These are phyloP conservation scores for Hystrix brachyura DNA, from an alignment of 2,113 vertebrate species.

Conservation along the genomic window DNA sequence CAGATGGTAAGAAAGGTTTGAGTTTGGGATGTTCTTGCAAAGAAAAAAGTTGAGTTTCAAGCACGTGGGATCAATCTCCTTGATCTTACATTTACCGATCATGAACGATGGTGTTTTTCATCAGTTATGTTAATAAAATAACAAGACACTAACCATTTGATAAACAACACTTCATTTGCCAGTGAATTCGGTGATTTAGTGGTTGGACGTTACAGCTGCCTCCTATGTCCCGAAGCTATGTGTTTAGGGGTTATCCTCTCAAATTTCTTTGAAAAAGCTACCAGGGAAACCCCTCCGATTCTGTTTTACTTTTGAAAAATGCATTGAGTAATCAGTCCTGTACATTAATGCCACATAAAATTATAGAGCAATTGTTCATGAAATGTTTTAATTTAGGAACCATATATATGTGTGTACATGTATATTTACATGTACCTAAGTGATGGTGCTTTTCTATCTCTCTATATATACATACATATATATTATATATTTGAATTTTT, in stretches of 20 bases:
- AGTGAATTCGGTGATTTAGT: background rate
- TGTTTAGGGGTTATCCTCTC: background rate
- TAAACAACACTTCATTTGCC: background rate
- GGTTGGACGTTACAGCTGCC: background rate
- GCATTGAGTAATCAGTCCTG: background rate
- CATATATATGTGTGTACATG: background rate
- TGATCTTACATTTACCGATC: slow-evolving; percentile 6
- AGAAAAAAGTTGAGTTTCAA: background rate
- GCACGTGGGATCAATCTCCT: background rate
- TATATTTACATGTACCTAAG: background rate
- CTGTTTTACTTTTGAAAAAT: slow-evolving; percentile 45
- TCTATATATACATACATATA: background rate
- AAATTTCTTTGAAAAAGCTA: slow-evolving; percentile 4
- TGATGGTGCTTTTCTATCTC: background rate
- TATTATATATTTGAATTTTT: background rate
- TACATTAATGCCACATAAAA: background rate
- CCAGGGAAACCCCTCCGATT: background rate
- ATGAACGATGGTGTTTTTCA: background rate
- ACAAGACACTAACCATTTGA: background rate
- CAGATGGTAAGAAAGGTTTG: background rate
- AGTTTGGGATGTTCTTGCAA: background rate
- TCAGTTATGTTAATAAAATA: background rate
- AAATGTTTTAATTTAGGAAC: background rate
- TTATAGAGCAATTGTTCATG: slow-evolving; percentile 11
- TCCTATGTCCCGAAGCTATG: background rate